phyloP scores from a whole-genome alignment of 2,113 vertebrate species.

The Psophia crepitans region DNA sequence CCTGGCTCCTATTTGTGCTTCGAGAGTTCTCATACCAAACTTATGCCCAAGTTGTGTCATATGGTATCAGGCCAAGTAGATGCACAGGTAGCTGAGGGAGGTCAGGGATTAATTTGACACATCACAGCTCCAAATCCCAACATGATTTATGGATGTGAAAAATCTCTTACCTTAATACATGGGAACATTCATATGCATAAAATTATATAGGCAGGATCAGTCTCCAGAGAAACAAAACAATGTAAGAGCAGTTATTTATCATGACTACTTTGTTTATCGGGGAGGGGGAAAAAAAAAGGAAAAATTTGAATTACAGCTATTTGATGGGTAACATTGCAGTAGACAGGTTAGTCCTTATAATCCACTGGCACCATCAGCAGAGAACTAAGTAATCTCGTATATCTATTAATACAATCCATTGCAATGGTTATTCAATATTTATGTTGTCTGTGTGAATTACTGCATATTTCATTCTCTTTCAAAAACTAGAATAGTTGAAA shows the following conservation, averaged over 20 bases:
- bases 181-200: background rate
- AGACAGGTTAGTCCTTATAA: slow-evolving; percentile 37
- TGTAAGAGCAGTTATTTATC: background rate
- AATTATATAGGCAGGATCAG: background rate
- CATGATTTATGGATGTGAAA: background rate
- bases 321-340: background rate
- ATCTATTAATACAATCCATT: slow-evolving; percentile 44
- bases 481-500: slow-evolving; percentile 41
- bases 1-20: background rate
- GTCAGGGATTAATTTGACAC: background rate
- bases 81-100: background rate
- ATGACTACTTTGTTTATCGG: background rate
- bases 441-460: slow-evolving; percentile 14
- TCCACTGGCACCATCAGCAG: background rate
- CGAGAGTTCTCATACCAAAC: background rate
- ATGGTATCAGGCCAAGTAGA: background rate
- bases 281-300: accelerated
- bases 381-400: slow-evolving; percentile 37
- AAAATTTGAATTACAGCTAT: background rate
- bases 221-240: background rate
- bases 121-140: background rate
- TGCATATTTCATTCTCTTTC: slow-evolving; percentile 40
- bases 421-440: slow-evolving; percentile 52
- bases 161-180: background rate
- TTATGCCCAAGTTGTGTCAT: background rate